Evolutionary conservation across 2,113 vertebrate species (phyloP).

Genomic region (Junco hyemalis): DNA sequence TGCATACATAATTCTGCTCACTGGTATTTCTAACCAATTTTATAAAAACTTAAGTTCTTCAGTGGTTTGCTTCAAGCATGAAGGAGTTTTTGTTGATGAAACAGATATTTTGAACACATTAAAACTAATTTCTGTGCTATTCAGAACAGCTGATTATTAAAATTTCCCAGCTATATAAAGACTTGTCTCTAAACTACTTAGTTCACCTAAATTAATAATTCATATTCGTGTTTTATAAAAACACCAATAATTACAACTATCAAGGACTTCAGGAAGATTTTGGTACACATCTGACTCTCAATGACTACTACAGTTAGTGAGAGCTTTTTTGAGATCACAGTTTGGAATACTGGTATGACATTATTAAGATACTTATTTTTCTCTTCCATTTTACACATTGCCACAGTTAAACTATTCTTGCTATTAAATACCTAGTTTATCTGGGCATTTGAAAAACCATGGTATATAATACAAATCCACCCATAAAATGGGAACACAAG

Average conservation of each 20-base stretch:
- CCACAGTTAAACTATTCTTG: not conserved
- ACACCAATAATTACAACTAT: not conserved
- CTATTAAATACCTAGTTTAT: not conserved
- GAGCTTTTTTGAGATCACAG: not conserved
- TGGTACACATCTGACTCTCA: not conserved
- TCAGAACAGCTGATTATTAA: not conserved
- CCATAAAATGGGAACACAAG: not conserved
- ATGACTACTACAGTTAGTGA: not conserved
- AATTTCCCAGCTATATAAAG: not conserved
- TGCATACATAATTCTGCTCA: not conserved
- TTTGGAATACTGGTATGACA: not conserved
- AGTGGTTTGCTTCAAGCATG: not conserved
- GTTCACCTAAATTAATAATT: not conserved
- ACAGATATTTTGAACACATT: not conserved
- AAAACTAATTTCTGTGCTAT: not conserved
- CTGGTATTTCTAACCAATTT: not conserved
- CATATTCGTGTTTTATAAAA: not conserved
- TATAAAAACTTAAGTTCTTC: not conserved
- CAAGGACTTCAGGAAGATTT: not conserved
- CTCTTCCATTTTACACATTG: not conserved
- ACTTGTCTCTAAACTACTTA: not conserved
- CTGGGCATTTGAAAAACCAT: not conserved
- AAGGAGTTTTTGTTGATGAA: not conserved
- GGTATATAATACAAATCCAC: not conserved
- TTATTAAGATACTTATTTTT: not conserved